phyloP scores from a whole-genome alignment of 2,113 vertebrate species.

The Perognathus longimembris region DNA sequence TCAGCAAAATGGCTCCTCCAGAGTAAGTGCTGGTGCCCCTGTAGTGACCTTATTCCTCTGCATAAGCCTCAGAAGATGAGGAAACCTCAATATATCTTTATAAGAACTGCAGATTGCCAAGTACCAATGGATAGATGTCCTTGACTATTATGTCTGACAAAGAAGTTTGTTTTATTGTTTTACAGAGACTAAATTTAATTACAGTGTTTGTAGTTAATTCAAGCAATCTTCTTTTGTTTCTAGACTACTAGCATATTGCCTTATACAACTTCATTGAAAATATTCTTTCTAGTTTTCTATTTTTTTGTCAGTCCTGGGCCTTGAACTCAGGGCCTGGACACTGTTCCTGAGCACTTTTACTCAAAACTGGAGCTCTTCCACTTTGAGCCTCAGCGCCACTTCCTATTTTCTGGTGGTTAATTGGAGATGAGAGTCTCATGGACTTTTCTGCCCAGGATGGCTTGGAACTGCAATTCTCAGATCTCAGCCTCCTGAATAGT shows the following conservation, averaged over 20 bases:
- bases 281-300: constrained; percentile 37
- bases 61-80: constrained; percentile 1
- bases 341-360: too few species aligned
- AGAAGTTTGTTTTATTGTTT: constrained; percentile 30
- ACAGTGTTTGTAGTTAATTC: constrained; percentile 16
- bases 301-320: too few species aligned
- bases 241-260: not conserved
- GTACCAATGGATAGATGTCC: not conserved
- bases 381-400: too few species aligned
- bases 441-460: too few species aligned
- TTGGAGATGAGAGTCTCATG: too few species aligned
- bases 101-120: constrained; percentile 29
- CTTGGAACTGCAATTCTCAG: too few species aligned
- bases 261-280: constrained; percentile 29
- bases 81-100: constrained; percentile 31
- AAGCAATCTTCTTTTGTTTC: constrained; percentile 13
- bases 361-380: too few species aligned
- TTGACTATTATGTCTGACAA: constrained; percentile 26
- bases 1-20: constrained; percentile 97
- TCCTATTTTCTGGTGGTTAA: too few species aligned
- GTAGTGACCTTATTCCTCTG: not conserved
- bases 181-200: constrained; percentile 21
- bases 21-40: constrained; percentile 90
- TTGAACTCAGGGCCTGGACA: too few species aligned
- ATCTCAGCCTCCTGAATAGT: too few species aligned